These are phyloP conservation scores for Marisa cornuarietis DNA, from an alignment of 1,140 invertebrate species.

Conservation along the genomic window DNA sequence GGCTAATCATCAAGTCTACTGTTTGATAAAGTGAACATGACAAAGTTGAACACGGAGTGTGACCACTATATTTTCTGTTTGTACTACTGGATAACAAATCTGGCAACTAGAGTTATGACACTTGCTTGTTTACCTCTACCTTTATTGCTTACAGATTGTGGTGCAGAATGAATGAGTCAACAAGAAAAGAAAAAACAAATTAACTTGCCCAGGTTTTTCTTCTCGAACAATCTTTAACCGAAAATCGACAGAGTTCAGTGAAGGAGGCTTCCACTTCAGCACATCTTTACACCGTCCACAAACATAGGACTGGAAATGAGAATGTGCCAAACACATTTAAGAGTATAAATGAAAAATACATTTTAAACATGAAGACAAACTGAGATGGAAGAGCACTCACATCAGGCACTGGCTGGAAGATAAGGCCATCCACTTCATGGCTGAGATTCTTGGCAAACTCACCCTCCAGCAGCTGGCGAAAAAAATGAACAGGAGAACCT, in stretches of 20 bases:
- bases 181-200: not conserved
- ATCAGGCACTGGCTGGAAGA: slow-evolving; percentile 93
- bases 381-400: slow-evolving; percentile 47
- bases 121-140: too few relatives aligned
- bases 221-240: slow-evolving; percentile 82
- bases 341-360: not conserved
- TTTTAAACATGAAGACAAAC: not conserved
- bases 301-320: slow-evolving; percentile 78
- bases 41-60: too few relatives aligned
- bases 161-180: too few relatives aligned
- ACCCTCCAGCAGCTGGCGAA: slow-evolving; percentile 76
- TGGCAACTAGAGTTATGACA: too few relatives aligned
- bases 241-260: slow-evolving; percentile 96
- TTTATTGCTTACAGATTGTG: too few relatives aligned
- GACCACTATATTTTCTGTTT: too few relatives aligned
- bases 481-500: not conserved
- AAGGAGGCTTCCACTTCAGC: slow-evolving; percentile 97
- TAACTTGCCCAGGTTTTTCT: slow-evolving; percentile 76
- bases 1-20: too few relatives aligned
- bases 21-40: too few relatives aligned
- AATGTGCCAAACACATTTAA: slow-evolving; percentile 13
- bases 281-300: slow-evolving; percentile 84
- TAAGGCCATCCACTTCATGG: slow-evolving; percentile 97
- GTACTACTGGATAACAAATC: too few relatives aligned
- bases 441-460: slow-evolving; percentile 86